Evolutionary conservation across 2,888 invertebrate species (phyloP), one percentile per base, ranked within the genome.

Genomic region (Cryptosula pallasiana): DNA sequence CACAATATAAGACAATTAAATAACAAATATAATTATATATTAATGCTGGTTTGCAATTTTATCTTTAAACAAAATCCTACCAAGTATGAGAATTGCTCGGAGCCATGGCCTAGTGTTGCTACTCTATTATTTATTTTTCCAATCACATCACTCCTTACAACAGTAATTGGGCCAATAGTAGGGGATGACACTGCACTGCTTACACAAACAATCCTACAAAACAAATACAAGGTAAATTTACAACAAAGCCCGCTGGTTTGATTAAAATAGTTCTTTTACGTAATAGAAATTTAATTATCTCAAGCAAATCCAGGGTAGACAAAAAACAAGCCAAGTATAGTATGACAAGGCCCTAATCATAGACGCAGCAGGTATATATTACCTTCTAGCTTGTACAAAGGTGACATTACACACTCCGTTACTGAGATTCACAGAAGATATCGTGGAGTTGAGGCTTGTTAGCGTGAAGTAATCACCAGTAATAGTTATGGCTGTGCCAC

Each of bases 401-500:
- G 27, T 2, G 27, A 63, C 32, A 29, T 9, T 2, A n/a, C 63
- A 63, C 29, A 5, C 32, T 3, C 25, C 27, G 63, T n/a, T 32
- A n/a, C 27, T 13, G 20, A 63, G 27, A 20, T 29, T 32, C 2
- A 63, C 63, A 13, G 32, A 63, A 3, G 32, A 13, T 5, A 45
- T 63, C 13, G 63, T 29, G 2, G 63, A 63, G n/a, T 25, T 32
- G 1, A 20, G 9, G 9, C n/a, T 63, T 5, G 2, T 27, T 32
- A 25, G 9, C 25, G 29, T 63, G 9, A 63, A 63, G 5, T 63
- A 32, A 9, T 32, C 27, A 13, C 63, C 63, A 9, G 32, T 27
- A 13, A 63, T 63, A 32, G 63, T 63, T 34, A 63, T 2, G 9
- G n/a, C 32, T 63, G 63, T 63, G 63, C 63, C 27, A 34, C 63